Base-by-base conservation (phyloP, 2,797 vertebrate genomes). In the Chelidonichthys spinosus region DNA sequence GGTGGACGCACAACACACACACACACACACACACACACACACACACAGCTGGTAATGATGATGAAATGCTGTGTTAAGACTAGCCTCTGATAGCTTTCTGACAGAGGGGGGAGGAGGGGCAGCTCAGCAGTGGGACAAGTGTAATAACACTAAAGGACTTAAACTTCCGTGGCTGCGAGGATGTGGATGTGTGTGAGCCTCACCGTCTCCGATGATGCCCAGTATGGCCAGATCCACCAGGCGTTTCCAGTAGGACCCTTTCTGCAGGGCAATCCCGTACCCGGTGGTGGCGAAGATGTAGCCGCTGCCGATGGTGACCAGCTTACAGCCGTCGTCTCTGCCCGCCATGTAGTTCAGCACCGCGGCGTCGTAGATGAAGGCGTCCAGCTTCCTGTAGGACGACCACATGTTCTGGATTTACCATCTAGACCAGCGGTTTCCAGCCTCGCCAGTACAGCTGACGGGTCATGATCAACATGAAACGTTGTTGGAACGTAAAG, bases 281-380 rank as follows among this genome's bases (percentile, higher is more conserved):
- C 98, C 98, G 0, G 98, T 99, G 36, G 98, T 99, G 81, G 98
- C 98, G 68, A 99, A 99, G 93, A 99, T 96, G 92, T 99, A 99
- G 5, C 98, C 98, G 0, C 97, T 99, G 79, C 98, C 98, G 9
- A 99, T 99, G 74, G 98, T 99, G 72, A 99, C 98, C 84, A 99
- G 95, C 76, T 99, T 99, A 87, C 98, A 99, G 80, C 98, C 98
- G 81, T 99, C 98, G 11, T 99, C 98, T 85, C 98, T 92, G n/a
- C 98, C 98, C 0, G 98, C 98, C 95, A 98, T 99, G 94, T 99
- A 99, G 92, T 99, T 99, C 87, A 99, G 90, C 82, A 99, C 98
- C 0, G 98, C 98, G 0, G 98, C 98, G 4, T 99, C 98, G 0
- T 99, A 99, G 92, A 99, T 99, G 92, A 99, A 99, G 33, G 98